Percentiles rank a stretch among this genome's conserved stretches.
Evolutionary conservation across 37 sponge, comb jelly and placozoan genomes (phyloP).

Genomic region (Hormiphora californensis): DNA sequence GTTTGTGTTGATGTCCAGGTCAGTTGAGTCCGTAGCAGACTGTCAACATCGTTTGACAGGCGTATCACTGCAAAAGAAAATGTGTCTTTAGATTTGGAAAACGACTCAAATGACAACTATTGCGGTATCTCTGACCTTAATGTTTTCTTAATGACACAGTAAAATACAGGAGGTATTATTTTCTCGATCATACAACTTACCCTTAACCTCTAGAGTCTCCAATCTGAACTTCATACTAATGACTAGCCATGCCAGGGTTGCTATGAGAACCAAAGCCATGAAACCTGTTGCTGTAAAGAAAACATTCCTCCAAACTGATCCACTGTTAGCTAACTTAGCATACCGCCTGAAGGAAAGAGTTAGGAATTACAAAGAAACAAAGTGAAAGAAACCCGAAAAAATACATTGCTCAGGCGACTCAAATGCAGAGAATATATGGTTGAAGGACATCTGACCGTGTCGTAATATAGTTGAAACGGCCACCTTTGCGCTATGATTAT

Average conservation of each 20-base stretch:
- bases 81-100: background rate
- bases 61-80: background rate
- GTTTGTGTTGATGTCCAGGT: constrained; percentile 47
- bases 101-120: background rate
- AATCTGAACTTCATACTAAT: constrained; percentile 46
- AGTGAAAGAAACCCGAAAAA: background rate
- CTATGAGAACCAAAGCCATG: background rate
- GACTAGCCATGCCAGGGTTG: constrained; percentile 39
- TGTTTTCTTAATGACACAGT: no score
- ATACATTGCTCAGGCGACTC: no score
- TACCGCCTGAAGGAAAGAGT: background rate
- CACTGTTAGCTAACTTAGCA: background rate
- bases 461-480: no score
- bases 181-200: background rate
- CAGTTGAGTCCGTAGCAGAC: constrained; percentile 7
- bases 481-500: no score
- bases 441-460: no score
- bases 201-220: constrained; percentile 45
- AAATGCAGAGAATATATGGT: no score
- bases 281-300: background rate
- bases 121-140: no score
- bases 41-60: constrained; percentile 41
- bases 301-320: constrained; percentile 27
- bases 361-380: background rate
- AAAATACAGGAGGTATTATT: background rate